These are phyloP conservation scores for Sinocyclocheilus anshuiensis DNA, from an alignment of 2,113 vertebrate species.

Conservation along the genomic window DNA sequence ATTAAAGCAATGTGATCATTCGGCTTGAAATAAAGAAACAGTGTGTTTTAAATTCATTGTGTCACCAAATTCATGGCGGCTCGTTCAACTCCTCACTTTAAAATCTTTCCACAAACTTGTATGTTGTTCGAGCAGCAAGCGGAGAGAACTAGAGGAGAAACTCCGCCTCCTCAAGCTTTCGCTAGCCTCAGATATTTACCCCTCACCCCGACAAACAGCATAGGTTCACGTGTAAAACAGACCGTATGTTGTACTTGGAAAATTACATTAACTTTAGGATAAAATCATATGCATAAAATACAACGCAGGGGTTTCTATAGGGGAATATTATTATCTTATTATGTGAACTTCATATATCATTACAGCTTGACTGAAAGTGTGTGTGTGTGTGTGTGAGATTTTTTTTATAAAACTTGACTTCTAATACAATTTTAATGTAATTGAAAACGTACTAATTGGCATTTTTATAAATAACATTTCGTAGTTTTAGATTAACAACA, in stretches of 20 bases:
- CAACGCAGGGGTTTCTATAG: background rate
- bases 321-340: background rate
- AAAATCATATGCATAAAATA: background rate
- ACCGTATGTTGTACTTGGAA: background rate
- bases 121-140: background rate
- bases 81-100: background rate
- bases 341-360: background rate
- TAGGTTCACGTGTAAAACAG: background rate
- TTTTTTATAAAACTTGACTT: background rate
- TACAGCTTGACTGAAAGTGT: background rate
- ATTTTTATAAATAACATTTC: background rate
- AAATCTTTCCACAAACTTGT: conserved; percentile 32
- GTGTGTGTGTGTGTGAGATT: no score
- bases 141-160: background rate
- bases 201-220: background rate
- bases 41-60: background rate
- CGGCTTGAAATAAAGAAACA: background rate
- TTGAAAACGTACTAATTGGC: background rate
- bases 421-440: background rate
- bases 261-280: background rate
- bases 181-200: background rate
- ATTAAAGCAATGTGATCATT: background rate
- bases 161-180: conserved; percentile 34
- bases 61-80: background rate
- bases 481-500: background rate